phyloP scores from a whole-genome alignment of 2,797 vertebrate genomes.

The Sylvilagus floridanus region DNA sequence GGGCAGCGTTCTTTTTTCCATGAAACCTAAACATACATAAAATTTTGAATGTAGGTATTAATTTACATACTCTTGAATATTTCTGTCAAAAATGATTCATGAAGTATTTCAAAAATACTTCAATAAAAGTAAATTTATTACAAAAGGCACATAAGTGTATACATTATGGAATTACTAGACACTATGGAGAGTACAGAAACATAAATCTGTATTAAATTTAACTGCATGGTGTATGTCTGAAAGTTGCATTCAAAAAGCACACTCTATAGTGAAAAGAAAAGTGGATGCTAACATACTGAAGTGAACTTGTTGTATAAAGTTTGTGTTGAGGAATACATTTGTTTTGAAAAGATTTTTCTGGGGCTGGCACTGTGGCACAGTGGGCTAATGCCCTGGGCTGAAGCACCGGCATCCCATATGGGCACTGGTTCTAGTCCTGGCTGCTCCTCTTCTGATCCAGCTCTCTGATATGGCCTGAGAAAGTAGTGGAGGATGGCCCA shows the following conservation, averaged over 20 bases:
- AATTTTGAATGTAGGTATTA: neutral
- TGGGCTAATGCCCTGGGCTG: no score
- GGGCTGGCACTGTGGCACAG: no score
- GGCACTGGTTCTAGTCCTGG: no score
- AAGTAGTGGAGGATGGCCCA: no score
- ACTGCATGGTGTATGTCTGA: neutral
- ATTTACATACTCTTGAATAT: slow-evolving; percentile 5
- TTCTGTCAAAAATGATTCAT: neutral
- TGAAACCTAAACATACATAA: neutral
- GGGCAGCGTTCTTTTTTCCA: neutral
- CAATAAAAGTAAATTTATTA: slow-evolving; percentile 7
- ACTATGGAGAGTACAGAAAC: neutral
- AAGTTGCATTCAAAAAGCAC: neutral
- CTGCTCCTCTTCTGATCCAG: no score
- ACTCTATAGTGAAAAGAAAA: slow-evolving; percentile 30
- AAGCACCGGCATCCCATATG: no score
- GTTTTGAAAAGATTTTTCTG: no score
- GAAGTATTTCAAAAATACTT: slow-evolving; percentile 8
- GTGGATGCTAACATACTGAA: neutral
- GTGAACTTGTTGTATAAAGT: neutral
- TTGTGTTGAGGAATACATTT: neutral
- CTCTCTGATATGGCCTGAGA: no score
- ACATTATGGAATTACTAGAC: neutral
- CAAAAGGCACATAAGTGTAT: neutral
- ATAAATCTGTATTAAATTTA: neutral